Percentiles rank a stretch among this genome's conserved stretches.
Conservation (phyloP, 1,140 invertebrate genomes). For the Chionoecetes opilio region DNA sequence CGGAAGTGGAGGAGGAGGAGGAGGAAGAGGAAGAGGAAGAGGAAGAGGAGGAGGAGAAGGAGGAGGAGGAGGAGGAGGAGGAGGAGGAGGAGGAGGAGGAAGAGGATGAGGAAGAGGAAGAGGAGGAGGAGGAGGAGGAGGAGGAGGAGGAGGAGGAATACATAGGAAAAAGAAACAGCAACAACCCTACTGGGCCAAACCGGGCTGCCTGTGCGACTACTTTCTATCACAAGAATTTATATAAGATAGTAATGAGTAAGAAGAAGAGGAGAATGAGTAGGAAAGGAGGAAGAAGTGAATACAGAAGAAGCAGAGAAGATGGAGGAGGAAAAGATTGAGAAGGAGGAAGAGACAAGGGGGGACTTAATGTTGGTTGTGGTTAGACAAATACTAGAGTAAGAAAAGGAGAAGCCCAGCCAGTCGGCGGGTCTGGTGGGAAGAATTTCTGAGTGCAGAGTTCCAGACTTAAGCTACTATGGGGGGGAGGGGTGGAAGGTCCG, state of each 20-base stretch:
- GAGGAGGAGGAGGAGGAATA: background rate
- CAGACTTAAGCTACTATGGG: background rate
- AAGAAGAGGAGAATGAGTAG: background rate
- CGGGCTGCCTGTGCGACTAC: too few species aligned
- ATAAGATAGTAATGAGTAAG: background rate
- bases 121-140: background rate
- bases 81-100: background rate
- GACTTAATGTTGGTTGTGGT: background rate
- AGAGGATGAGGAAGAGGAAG: slow-evolving; percentile 45
- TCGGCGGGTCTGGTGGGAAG: background rate
- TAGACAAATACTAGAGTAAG: background rate
- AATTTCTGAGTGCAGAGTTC: too few species aligned
- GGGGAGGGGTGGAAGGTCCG: background rate
- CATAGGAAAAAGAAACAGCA: too few species aligned
- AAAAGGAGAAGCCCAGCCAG: too few species aligned
- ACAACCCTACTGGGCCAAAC: too few species aligned
- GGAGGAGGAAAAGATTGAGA: too few species aligned
- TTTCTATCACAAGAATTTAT: background rate
- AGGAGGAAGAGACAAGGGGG: background rate
- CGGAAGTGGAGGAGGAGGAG: background rate
- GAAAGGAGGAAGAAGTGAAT: background rate
- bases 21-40: background rate
- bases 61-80: background rate
- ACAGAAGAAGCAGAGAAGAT: too few species aligned
- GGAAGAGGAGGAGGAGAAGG: background rate